Conservation (phyloP, 2,888 invertebrate genomes). For the Xestia ashworthii region DNA sequence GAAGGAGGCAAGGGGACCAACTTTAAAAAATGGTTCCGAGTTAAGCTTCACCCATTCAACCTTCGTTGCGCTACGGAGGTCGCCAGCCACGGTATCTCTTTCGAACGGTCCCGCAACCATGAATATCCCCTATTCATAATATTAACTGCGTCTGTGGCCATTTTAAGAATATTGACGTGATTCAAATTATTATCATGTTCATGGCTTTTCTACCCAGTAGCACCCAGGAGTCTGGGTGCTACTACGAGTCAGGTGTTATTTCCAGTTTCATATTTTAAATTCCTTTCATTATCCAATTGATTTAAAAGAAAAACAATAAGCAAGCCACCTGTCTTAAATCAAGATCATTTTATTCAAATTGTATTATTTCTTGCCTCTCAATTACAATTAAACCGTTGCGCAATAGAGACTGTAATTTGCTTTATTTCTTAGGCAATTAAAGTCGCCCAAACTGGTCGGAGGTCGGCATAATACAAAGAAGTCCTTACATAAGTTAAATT, state of each 20-base stretch:
- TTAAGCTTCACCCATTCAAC: too few species aligned
- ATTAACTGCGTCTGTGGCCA: background rate
- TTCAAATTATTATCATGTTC: too few species aligned
- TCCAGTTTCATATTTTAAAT: background rate
- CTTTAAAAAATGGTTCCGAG: too few species aligned
- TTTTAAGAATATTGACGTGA: background rate
- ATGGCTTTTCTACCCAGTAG: background rate
- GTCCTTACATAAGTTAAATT: slow-evolving; percentile 31
- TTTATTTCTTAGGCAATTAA: slow-evolving; percentile 60
- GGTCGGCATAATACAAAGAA: slow-evolving; percentile 21
- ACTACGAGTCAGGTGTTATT: background rate
- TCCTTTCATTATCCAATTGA: background rate
- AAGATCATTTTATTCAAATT: slow-evolving; percentile 24
- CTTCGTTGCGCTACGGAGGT: too few species aligned
- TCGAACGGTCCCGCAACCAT: too few species aligned
- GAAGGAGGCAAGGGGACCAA: too few species aligned
- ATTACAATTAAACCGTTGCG: slow-evolving; percentile 48
- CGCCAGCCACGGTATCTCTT: too few species aligned
- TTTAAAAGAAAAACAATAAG: slow-evolving; percentile 3
- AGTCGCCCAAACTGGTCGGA: slow-evolving; percentile 39
- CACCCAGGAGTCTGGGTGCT: background rate
- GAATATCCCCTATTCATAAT: too few species aligned
- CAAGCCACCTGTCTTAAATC: slow-evolving; percentile 3
- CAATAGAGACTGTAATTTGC: slow-evolving; percentile 45
- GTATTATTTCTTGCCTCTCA: slow-evolving; percentile 33